Conservation (phyloP, 1,140 invertebrate genomes). For the Bilobella aurantiaca region DNA sequence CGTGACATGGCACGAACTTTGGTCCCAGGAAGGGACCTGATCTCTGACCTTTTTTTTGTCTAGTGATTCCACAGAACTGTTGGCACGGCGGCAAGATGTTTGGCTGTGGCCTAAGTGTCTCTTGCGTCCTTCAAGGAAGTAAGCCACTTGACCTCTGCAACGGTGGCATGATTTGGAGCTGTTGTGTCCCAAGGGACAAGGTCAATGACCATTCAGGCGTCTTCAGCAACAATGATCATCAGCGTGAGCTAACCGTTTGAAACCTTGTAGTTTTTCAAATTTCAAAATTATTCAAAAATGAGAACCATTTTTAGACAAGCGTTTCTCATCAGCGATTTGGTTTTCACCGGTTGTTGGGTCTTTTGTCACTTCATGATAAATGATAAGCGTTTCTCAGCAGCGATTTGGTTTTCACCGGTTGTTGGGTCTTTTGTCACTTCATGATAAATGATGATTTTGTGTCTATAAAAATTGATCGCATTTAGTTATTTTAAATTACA, state of each 20-base stretch:
- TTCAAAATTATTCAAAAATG: neutral
- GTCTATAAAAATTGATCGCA: too few species aligned
- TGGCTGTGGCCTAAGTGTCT: conserved; percentile 77
- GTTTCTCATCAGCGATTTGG: conserved; percentile 3
- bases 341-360: neutral
- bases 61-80: conserved; percentile 86
- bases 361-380: too few species aligned
- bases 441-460: too few species aligned
- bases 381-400: conserved; percentile 8
- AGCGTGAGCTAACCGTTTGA: conserved; percentile 47
- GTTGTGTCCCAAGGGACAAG: conserved; percentile 71
- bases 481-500: neutral
- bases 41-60: conserved; percentile 29
- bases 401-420: neutral
- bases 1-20: neutral
- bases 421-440: neutral
- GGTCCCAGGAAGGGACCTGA: neutral
- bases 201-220: conserved; percentile 44
- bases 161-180: conserved; percentile 53
- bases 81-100: conserved; percentile 77
- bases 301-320: conserved; percentile 1
- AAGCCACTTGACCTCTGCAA: conserved; percentile 79
- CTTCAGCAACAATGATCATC: conserved; percentile 70
- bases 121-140: conserved; percentile 74
- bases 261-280: neutral